A percentile compares a stretch with the other conserved stretches of the same genome.
These are phyloP conservation scores for Onychorhynchus coronatus DNA, from an alignment of 2,113 vertebrate genomes.

Conservation along the genomic window DNA sequence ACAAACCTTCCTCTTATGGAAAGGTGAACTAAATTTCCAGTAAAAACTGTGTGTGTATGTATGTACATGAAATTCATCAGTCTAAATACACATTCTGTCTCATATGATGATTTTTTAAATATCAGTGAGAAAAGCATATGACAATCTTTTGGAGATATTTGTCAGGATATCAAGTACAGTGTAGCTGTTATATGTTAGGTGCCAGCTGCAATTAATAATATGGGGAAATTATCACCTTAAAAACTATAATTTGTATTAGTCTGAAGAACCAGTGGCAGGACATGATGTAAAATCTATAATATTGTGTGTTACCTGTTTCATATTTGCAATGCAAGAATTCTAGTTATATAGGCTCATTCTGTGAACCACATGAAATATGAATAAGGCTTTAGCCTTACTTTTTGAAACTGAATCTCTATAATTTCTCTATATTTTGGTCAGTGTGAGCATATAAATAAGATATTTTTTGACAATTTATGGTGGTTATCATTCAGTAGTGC, in stretches of 20 bases:
- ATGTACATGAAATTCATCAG: not conserved
- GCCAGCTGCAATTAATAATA: not conserved
- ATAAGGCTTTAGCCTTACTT: not conserved
- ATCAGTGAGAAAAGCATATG: not conserved
- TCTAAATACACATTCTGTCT: not conserved
- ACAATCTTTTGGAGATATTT: not conserved
- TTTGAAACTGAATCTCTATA: not conserved
- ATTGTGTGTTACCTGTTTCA: not conserved
- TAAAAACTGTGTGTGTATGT: not conserved
- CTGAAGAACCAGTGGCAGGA: not conserved
- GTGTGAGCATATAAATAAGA: not conserved
- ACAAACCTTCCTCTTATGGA: not conserved
- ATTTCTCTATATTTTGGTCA: not conserved
- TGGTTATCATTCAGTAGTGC: not conserved
- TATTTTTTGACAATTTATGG: not conserved
- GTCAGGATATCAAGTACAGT: not conserved
- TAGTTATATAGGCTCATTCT: not conserved
- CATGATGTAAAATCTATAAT: not conserved
- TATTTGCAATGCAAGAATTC: not conserved
- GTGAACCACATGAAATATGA: fast-evolving
- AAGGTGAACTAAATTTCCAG: not conserved
- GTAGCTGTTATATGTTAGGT: not conserved
- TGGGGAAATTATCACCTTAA: not conserved
- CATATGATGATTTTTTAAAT: not conserved
- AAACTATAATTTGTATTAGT: not conserved